A percentile compares a stretch with the other conserved stretches of the same genome.
phyloP scores from a whole-genome alignment of 53 echinoderm and acorn worm genomes.

The Zoroaster sp. region DNA sequence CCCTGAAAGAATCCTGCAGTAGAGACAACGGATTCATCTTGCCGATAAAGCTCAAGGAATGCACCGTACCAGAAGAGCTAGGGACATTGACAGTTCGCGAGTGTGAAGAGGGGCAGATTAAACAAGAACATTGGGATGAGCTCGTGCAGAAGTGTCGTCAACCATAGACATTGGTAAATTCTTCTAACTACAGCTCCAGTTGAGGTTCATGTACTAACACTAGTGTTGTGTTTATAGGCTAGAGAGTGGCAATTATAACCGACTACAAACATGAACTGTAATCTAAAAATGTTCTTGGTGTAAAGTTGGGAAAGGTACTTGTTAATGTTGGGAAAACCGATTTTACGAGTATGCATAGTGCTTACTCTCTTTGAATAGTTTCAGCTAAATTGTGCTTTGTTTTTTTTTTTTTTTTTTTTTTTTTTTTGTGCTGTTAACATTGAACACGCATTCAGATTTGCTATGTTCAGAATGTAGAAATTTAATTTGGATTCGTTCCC shows the following conservation, averaged over 20 bases:
- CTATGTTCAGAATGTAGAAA: not conserved
- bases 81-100: not conserved
- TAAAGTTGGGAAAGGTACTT: too few relatives aligned
- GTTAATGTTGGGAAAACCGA: not conserved
- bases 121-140: constrained; percentile 42
- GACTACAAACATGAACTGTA: not conserved
- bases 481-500: not conserved
- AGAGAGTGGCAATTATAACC: not conserved
- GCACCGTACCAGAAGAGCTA: constrained; percentile 17
- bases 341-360: not conserved
- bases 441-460: too few relatives aligned
- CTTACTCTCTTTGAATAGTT: not conserved
- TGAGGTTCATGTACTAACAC: not conserved
- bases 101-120: constrained; percentile 56
- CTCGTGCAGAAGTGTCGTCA: not conserved
- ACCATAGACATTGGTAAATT: not conserved
- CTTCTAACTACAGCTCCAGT: not conserved
- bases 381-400: not conserved
- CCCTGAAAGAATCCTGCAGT: not conserved
- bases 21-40: constrained; percentile 46
- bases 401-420: not conserved
- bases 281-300: too few relatives aligned
- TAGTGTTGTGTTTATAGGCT: not conserved
- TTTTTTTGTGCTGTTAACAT: not conserved
- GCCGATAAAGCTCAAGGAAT: constrained; percentile 56